Evolutionary conservation across 2,888 invertebrate species (phyloP), one percentile per base, ranked within the genome.

Genomic region (Andrena trimmerana): DNA sequence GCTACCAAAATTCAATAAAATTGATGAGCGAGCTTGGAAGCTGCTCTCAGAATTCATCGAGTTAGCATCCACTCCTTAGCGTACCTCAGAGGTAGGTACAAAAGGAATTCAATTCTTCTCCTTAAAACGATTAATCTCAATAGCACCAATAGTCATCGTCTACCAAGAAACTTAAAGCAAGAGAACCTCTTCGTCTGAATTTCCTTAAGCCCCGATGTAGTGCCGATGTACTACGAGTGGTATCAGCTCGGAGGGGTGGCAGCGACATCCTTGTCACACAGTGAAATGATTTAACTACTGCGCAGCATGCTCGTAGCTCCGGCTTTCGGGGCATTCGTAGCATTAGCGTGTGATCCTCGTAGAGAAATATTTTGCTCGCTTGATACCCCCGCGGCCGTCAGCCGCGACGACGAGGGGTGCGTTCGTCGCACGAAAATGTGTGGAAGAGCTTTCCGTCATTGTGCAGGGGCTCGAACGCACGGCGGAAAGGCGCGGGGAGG

Each of bases 341-440:
- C 67, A 42, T 85, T 81, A 77, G 69, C 70, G 16, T 62, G 60
- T 62, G 60, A 62, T 71, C 52, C 73, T 70, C 50, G 52, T n/a
- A 7, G 76, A 54, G 66, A 84, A 87, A 86, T 84, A 83, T 86
- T 77, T 84, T 31, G 36, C 20, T 16, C n/a, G 50, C 10, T 24
- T 7, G 50, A 70, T 57, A 57, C 74, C 63, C 42, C 36, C 27
- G 80, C 31, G 65, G 70, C 48, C 62, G 10, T 60, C 20, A 59
- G 2, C 10, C 33, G 2, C 36, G 27, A 13, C 24, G 31, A 1
- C 20, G 42, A 10, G 20, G 20, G 52, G 16, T 27, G 62, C 48
- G 54, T 63, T 50, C 65, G 63, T 29, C n/a, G 52, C 36, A 60
- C 31, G 73, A 63, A 71, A 52, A 59, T 60, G 68, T 48, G 57